These are phyloP conservation scores for Oncorhynchus mykiss DNA, from an alignment of 2,113 vertebrate species.

Conservation along the genomic window DNA sequence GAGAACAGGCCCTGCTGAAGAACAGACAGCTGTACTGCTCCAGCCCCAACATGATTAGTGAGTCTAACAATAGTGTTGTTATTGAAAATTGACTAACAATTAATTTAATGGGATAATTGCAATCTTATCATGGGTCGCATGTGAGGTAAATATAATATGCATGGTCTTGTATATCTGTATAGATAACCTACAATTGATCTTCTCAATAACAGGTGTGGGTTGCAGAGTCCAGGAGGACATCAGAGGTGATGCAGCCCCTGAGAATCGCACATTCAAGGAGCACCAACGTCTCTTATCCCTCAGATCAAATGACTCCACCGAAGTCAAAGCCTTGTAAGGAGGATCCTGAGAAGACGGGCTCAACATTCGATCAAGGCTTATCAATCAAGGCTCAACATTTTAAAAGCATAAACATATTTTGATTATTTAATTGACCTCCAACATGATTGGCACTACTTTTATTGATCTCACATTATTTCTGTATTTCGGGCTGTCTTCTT, in stretches of 20 bases:
- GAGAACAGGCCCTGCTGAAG: conserved; percentile 79
- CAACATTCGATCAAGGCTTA: background rate
- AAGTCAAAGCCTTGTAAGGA: conserved; percentile 9
- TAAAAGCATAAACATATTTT: too few relatives aligned
- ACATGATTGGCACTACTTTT: too few relatives aligned
- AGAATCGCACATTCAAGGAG: conserved; percentile 67
- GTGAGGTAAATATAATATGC: too few relatives aligned
- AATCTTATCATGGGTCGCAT: too few relatives aligned
- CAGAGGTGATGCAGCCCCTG: conserved; percentile 36
- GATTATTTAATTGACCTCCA: too few relatives aligned
- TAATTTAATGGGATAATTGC: background rate
- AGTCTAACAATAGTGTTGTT: conserved; percentile 38
- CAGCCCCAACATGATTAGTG: conserved; percentile 88
- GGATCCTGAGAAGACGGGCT: background rate
- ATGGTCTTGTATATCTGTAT: too few relatives aligned
- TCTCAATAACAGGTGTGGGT: too few relatives aligned
- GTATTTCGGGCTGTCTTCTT: too few relatives aligned
- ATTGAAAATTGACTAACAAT: background rate
- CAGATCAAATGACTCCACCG: conserved; percentile 43
- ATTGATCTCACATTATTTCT: too few relatives aligned
- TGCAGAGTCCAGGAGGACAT: conserved; percentile 43
- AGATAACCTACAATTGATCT: conserved; percentile 5
- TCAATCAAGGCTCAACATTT: too few relatives aligned
- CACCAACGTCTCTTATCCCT: conserved; percentile 63
- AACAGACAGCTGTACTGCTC: conserved; percentile 86